Evolutionary conservation across 2,113 vertebrate species (phyloP).

Genomic region (Opisthocomus hoazin): DNA sequence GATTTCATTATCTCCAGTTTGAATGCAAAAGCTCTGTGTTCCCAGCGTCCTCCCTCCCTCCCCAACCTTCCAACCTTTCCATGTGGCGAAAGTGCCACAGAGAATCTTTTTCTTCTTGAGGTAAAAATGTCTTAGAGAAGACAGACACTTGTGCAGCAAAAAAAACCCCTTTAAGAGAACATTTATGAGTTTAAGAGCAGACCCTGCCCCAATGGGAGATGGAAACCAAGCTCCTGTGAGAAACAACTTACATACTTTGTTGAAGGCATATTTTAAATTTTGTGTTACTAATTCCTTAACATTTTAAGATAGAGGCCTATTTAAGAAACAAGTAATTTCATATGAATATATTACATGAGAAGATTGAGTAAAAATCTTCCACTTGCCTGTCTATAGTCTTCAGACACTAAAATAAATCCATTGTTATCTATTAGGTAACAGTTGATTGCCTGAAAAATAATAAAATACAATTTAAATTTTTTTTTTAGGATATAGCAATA

Average conservation of each 20-base stretch:
- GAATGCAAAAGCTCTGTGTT: not conserved
- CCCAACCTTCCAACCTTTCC: not conserved
- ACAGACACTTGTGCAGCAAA: not conserved
- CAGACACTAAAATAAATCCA: conserved; percentile 94
- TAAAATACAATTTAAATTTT: not conserved
- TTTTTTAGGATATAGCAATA: not conserved
- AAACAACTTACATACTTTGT: not conserved
- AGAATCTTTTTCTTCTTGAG: not conserved
- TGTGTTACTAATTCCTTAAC: not conserved
- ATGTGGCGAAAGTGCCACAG: not conserved
- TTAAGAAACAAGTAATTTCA: not conserved
- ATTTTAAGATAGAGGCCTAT: not conserved
- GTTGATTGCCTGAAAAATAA: conserved; percentile 84
- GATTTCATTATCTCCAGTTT: not conserved
- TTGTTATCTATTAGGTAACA: conserved; percentile 99
- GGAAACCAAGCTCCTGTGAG: conserved; percentile 10
- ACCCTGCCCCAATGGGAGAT: not conserved
- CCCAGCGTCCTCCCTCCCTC: not conserved
- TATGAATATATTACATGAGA: not conserved
- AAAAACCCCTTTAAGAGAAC: not conserved
- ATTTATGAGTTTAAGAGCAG: conserved; percentile 32
- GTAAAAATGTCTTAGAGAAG: not conserved
- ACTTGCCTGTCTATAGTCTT: conserved; percentile 88
- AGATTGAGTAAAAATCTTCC: not conserved
- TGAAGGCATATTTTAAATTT: not conserved